Base-by-base conservation (phyloP, 2,888 invertebrate species). In the Hoplodrina blanda region DNA sequence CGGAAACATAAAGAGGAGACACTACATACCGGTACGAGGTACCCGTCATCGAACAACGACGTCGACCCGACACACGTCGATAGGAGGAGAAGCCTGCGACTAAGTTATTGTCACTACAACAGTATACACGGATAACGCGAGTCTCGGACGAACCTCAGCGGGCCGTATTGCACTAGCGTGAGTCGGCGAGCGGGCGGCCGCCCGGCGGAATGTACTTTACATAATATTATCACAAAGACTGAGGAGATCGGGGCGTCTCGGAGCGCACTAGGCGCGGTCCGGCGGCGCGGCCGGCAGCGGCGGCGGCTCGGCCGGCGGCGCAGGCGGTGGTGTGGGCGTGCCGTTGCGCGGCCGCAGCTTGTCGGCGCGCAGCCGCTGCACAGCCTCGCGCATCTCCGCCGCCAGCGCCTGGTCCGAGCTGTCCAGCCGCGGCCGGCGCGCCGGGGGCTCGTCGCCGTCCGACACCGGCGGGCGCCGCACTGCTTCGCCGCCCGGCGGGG, bases 401-500 rank as follows among this genome's bases (percentile, higher is more conserved):
- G 96, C 95, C 74, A 96, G 89, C 86, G 91, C 91, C 72, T 92
- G 91, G 86, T 93, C 95, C 17, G 92, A 88, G 96, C 91, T 97
- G 97, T 92, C 95, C 63, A 96, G 96, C 84, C 96, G 97, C 82
- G 96, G 94, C 19, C 94, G 91, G 8, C 94, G 88, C 73, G 91
- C 93, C 71, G 95, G 95, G 80, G 95, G 95, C 50, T 97, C 97
- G 7, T 97, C 97, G 85, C 97, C 97, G 79, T 97, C 97, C 79
- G 98, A 96, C 84, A 97, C 85, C 98, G 97, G 97, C 93, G 92
- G 97, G 96, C 87, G 97, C 96, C 80, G 97, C 96, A 92, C 56
- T 13, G 67, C 97, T 96, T 90, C 91, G 11, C 75, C 78, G 59
- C 79, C 82, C 44, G 88, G 81, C 69, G 91, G 89, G 13, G 91